Conservation (phyloP, 2,888 invertebrate genomes). For the Coremacera marginata region DNA sequence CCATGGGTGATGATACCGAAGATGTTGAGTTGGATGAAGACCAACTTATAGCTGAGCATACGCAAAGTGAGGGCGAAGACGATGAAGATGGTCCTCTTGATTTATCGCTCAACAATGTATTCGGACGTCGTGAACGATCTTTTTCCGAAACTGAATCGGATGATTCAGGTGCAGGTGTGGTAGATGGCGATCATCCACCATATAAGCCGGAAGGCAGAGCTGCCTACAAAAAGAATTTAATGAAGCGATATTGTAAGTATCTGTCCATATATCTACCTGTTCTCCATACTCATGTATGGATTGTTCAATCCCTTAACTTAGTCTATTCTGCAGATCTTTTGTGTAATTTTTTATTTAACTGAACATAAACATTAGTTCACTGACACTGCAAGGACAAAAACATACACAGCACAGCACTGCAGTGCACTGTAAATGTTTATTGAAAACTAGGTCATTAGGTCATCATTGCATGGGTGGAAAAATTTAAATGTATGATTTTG, state of each 20-base stretch:
- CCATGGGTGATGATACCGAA: slow-evolving; percentile 44
- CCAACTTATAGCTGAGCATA: slow-evolving; percentile 51
- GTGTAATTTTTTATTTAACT: background rate
- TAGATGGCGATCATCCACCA: slow-evolving; percentile 60
- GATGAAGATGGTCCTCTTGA: slow-evolving; percentile 82
- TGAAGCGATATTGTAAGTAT: slow-evolving; percentile 95
- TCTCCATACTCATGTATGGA: background rate
- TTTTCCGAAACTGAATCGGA: slow-evolving; percentile 75
- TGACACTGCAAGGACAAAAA: slow-evolving; percentile 20
- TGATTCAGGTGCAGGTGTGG: slow-evolving; percentile 73
- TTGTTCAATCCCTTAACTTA: background rate
- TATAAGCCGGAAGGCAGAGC: slow-evolving; percentile 64
- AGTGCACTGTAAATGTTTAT: background rate
- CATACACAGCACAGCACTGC: background rate
- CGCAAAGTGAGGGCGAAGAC: slow-evolving; percentile 57
- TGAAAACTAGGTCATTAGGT: slow-evolving; percentile 2
- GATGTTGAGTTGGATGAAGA: slow-evolving; percentile 55
- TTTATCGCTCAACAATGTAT: slow-evolving; percentile 74
- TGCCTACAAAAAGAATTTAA: slow-evolving; percentile 92
- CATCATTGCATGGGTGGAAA: background rate
- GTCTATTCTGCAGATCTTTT: background rate
- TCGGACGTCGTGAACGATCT: slow-evolving; percentile 52
- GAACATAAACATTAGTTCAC: background rate
- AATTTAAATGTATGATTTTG: background rate
- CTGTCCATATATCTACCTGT: background rate